Percentiles rank a stretch among this genome's conserved stretches.
phyloP scores from a whole-genome alignment of 2,888 invertebrate genomes.

The Diachrysia chrysitis region DNA sequence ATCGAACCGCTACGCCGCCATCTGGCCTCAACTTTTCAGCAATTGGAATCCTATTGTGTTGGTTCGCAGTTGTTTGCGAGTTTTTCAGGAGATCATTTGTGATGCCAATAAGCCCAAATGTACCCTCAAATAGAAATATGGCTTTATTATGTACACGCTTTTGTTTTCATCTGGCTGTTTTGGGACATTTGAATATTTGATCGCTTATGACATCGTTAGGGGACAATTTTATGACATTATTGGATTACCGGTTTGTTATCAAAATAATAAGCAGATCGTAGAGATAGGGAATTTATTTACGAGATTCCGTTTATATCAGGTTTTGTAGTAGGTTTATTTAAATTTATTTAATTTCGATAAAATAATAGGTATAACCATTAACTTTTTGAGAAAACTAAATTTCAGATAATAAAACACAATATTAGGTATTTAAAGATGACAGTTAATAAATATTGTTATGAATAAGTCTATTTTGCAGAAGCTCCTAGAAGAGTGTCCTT shows the following conservation, averaged over 20 bases:
- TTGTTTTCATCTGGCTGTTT: slow-evolving; percentile 47
- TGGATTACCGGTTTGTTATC: slow-evolving; percentile 1
- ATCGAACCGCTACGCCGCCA: slow-evolving; percentile 61
- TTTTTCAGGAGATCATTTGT: slow-evolving; percentile 51
- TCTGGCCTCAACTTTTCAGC: slow-evolving; percentile 53
- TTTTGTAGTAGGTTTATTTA: neutral
- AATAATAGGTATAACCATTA: too few species aligned
- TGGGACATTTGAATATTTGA: slow-evolving; percentile 26
- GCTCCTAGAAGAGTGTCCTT: too few species aligned
- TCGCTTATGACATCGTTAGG: slow-evolving; percentile 10
- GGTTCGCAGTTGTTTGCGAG: slow-evolving; percentile 42
- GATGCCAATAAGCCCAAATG: slow-evolving; percentile 46
- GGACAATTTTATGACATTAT: slow-evolving; percentile 13
- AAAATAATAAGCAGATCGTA: neutral
- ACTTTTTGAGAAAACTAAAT: too few species aligned
- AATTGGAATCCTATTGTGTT: slow-evolving; percentile 59
- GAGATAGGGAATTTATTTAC: neutral
- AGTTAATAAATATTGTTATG: too few species aligned
- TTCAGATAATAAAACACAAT: too few species aligned
- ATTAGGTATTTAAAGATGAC: too few species aligned
- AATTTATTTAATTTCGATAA: neutral
- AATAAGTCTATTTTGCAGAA: too few species aligned
- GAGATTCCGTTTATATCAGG: neutral
- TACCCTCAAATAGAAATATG: slow-evolving; percentile 34
- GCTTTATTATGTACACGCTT: slow-evolving; percentile 27